phyloP scores from a whole-genome alignment of 2,113 vertebrate genomes.

The Rynchops niger region DNA sequence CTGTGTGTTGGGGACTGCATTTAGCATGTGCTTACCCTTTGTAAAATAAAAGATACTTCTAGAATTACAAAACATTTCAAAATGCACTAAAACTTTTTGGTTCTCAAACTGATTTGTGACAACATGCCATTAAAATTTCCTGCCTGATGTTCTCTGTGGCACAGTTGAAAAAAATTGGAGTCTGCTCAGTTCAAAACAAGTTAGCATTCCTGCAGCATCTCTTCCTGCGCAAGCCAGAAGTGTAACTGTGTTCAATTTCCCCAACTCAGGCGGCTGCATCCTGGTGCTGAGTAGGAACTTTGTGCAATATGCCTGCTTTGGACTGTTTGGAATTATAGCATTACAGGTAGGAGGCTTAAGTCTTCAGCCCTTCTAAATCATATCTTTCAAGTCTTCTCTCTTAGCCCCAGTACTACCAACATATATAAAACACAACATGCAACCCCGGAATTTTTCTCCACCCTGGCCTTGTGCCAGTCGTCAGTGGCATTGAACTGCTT shows the following conservation, averaged over 20 bases:
- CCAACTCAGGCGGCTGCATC: slow-evolving; percentile 87
- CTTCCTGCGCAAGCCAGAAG: neutral
- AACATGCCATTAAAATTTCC: neutral
- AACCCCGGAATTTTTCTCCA: neutral
- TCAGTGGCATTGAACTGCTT: neutral
- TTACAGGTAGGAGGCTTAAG: slow-evolving; percentile 83
- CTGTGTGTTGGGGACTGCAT: neutral
- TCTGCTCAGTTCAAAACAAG: neutral
- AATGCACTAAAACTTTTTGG: neutral
- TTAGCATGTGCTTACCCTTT: neutral
- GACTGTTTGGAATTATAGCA: slow-evolving; percentile 94
- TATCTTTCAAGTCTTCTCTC: neutral
- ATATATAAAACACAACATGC: neutral
- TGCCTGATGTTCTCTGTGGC: neutral
- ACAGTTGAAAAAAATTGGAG: neutral
- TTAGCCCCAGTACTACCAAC: neutral
- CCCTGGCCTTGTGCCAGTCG: slow-evolving; percentile 7
- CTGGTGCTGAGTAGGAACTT: slow-evolving; percentile 96
- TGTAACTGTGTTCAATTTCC: neutral
- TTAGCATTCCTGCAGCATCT: neutral
- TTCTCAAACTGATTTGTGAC: neutral
- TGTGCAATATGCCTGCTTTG: slow-evolving; percentile 96
- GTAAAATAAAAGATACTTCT: neutral
- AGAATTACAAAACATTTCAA: neutral
- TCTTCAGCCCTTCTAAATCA: neutral